These are phyloP conservation scores for human DNA, from an alignment of 2,113 vertebrate genomes.

Conservation along the genomic window GRCh38 chr12:122174001-122174500, in stretches of 20 bases:
- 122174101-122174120: background rate
- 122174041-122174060: background rate
- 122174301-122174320: constrained; percentile 68
- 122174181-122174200: accelerated
- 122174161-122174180: background rate
- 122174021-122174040: background rate
- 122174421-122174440: constrained; percentile 25
- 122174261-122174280: background rate
- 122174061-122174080: background rate
- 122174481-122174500: constrained; percentile 27
- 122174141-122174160: background rate
- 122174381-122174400: constrained; percentile 68
- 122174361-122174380: constrained; percentile 67
- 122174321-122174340: constrained; percentile 58
- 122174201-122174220: background rate
- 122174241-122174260: constrained; percentile 39
- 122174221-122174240: background rate
- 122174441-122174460: background rate
- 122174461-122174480: constrained; percentile 68
- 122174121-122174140: accelerated
- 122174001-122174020: accelerated
- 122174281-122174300: constrained; percentile 52
- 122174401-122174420: constrained; percentile 37
- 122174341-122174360: background rate
- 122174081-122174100: background rate